Evolutionary conservation across 1,140 invertebrate species (phyloP), one percentile per base, ranked within the genome.

Genomic region (Drosophila bifasciata): DNA sequence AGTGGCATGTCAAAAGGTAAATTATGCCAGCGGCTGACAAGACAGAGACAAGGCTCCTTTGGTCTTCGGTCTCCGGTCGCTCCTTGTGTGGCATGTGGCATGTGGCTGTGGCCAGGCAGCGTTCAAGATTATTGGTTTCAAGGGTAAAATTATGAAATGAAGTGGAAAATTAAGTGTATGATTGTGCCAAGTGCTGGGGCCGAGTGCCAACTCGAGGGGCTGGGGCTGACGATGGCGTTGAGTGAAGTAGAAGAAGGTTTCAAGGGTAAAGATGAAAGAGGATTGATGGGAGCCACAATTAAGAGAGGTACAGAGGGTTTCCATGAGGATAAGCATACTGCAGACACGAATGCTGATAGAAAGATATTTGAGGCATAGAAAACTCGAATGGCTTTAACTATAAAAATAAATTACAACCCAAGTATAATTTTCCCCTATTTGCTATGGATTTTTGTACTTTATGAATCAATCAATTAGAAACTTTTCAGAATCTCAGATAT

Each of bases 131-230:
- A 74, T 74, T 74, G 70, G 72, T 76, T 75, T 58, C 70, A 75
- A 76, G 72, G 70, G 72, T 67, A 53, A 76, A 75, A 76, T 75
- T 75, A 76, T 75, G 61, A 75, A 76, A 75, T 75, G 72, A 75
- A 75, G 72, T 75, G 72, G 72, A 74, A 74, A 74, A 74, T 74
- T 56, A 74, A 74, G 70, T 74, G 70, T 63, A 62, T 64, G 70
- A 74, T 74, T 74, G 70, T 64, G 70, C 60, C 70, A 64, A 74
- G 70, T 56, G 52, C 15, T 44, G 40, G n/a, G 21, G 17, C 40
- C 39, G 50, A 73, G 23, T 43, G 50, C 7, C 44, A 40, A 62
- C 39, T 39, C 40, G 5, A 56, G 56, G 51, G 50, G 15, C 25
- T 28, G 40, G 19, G 32, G 51, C 64, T 74, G 58, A 19, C 41